These are phyloP conservation scores for Meghimatium bilineatum DNA, from an alignment of 2,888 invertebrate species.

Conservation along the genomic window DNA sequence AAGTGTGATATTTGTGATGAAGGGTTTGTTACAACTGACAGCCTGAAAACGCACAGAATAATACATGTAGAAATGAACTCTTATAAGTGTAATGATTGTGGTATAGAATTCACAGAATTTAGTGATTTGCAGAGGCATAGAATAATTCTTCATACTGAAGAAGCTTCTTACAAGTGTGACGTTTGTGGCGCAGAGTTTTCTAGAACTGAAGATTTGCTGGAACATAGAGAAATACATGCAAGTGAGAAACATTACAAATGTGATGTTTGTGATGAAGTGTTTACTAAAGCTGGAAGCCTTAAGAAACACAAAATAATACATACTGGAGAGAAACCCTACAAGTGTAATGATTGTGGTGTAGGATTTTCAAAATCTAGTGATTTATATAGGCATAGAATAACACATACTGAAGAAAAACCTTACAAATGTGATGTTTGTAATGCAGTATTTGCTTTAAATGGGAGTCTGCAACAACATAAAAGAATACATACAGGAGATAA, in stretches of 20 bases:
- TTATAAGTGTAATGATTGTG: background rate
- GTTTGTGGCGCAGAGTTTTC: background rate
- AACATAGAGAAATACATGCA: background rate
- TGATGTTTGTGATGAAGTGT: background rate
- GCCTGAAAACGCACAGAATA: background rate
- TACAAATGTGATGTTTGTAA: background rate
- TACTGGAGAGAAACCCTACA: slow-evolving; percentile 14
- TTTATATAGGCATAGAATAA: background rate
- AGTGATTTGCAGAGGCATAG: background rate
- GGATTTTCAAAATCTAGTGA: background rate
- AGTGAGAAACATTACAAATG: slow-evolving; percentile 19
- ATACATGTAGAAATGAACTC: background rate
- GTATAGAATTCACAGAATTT: background rate
- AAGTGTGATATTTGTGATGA: slow-evolving; percentile 14
- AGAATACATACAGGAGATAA: slow-evolving; percentile 2
- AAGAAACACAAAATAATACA: background rate
- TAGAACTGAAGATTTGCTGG: background rate
- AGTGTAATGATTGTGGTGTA: background rate
- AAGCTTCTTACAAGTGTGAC: background rate
- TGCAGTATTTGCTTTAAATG: background rate
- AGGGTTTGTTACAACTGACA: background rate
- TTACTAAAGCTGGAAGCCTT: background rate
- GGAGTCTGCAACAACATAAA: background rate
- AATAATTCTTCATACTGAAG: slow-evolving; percentile 7
- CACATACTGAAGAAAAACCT: background rate